Conservation (phyloP, 2,888 invertebrate species). For the Disparrhopalites patrizii region DNA sequence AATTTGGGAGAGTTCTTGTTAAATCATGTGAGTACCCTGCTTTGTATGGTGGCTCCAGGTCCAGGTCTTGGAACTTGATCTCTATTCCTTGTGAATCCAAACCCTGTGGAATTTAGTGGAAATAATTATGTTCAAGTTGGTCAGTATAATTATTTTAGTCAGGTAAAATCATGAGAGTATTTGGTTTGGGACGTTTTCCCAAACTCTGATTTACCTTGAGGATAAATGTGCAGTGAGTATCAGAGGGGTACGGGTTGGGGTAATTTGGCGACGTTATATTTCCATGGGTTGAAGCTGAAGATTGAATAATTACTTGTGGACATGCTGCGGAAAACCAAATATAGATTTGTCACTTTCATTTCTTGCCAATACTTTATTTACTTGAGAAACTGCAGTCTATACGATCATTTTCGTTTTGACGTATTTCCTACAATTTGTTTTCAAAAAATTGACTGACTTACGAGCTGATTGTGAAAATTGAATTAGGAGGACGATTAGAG, state of each 20-base stretch:
- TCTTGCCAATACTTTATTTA: too few species aligned
- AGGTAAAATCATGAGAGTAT: neutral
- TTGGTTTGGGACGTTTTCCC: too few species aligned
- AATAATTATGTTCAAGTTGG: neutral
- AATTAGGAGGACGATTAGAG: too few species aligned
- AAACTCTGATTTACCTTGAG: conserved; percentile 42
- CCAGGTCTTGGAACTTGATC: conserved; percentile 50
- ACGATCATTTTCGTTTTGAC: too few species aligned
- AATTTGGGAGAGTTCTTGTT: neutral
- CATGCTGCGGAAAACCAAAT: too few species aligned
- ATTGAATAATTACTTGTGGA: conserved; percentile 38
- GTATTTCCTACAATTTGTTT: too few species aligned
- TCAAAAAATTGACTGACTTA: too few species aligned
- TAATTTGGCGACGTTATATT: conserved; percentile 50
- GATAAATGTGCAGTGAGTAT: conserved; percentile 48
- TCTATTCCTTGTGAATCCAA: conserved; percentile 50
- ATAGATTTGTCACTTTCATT: too few species aligned
- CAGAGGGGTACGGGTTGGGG: conserved; percentile 50
- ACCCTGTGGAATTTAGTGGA: conserved; percentile 38
- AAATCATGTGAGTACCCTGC: conserved; percentile 48
- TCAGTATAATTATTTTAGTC: neutral
- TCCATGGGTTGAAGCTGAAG: conserved; percentile 43
- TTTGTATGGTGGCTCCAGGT: conserved; percentile 50
- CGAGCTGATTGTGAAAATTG: too few species aligned
- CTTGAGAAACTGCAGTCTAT: too few species aligned